A percentile compares a stretch with the other conserved stretches of the same genome.
These are phyloP conservation scores for Empidonax traillii DNA, from an alignment of 2,113 vertebrate species.

Conservation along the genomic window DNA sequence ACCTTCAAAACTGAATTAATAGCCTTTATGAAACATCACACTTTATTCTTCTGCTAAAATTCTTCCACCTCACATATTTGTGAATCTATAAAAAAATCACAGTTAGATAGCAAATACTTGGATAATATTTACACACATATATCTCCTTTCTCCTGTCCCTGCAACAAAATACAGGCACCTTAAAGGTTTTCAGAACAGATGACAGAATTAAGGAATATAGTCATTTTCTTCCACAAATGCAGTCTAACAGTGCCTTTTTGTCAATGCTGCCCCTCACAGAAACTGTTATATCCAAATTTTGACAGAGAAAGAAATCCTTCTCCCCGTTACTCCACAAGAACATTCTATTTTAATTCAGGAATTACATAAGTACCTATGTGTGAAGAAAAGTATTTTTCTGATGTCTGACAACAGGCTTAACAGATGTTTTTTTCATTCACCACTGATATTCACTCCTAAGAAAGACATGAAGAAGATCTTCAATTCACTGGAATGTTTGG, in stretches of 20 bases:
- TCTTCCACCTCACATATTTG: conserved; percentile 9
- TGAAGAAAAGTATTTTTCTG: conserved; percentile 42
- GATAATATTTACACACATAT: background rate
- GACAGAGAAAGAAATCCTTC: background rate
- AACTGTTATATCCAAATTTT: background rate
- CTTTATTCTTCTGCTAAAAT: background rate
- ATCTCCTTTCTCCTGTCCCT: background rate
- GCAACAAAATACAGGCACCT: background rate
- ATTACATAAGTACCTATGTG: conserved; percentile 46
- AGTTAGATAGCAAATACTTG: conserved; percentile 10
- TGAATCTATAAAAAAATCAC: conserved; percentile 3
- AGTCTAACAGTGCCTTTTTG: conserved; percentile 37
- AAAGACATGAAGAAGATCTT: conserved; percentile 3
- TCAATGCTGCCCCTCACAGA: background rate
- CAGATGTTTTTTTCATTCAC: conserved; percentile 6
- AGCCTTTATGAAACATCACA: conserved; percentile 29
- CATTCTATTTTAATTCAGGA: conserved; percentile 21
- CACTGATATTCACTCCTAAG: background rate
- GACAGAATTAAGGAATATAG: background rate
- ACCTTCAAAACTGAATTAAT: conserved; percentile 52
- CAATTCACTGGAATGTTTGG: conserved; percentile 11
- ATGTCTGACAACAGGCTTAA: conserved; percentile 10
- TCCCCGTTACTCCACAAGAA: background rate
- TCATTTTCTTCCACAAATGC: conserved; percentile 29
- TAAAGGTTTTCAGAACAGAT: background rate